Conservation (phyloP, 1,140 invertebrate species). For the Lithobius niger region DNA sequence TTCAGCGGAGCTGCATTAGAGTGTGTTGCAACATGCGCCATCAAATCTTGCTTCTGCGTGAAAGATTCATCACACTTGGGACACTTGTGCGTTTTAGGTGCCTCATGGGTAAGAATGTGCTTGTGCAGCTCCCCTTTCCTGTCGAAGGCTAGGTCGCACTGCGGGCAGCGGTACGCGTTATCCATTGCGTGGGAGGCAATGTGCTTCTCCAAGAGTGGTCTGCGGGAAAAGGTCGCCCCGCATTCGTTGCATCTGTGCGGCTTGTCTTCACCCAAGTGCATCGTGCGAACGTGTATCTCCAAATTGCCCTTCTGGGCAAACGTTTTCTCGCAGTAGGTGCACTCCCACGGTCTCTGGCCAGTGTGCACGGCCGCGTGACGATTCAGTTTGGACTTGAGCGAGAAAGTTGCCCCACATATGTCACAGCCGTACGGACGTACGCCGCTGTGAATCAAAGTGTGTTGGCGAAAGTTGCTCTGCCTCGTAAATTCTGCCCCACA, state of each 20-base stretch:
- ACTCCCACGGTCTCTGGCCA: background rate
- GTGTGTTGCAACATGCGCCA: background rate
- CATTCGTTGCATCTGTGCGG: background rate
- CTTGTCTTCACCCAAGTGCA: background rate
- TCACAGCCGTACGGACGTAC: background rate
- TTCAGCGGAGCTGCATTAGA: no score
- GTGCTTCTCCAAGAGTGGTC: background rate
- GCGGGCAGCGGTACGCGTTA: background rate
- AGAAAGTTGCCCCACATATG: background rate
- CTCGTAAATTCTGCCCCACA: no score
- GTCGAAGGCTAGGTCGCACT: background rate
- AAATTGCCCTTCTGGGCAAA: background rate
- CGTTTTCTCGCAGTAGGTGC: background rate
- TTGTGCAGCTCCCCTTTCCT: background rate
- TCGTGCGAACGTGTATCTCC: background rate
- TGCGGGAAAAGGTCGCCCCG: background rate
- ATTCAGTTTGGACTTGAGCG: background rate
- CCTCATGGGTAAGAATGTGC: background rate
- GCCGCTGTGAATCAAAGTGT: no score
- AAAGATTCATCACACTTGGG: background rate
- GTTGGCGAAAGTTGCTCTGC: no score
- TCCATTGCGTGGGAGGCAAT: background rate
- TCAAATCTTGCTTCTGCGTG: background rate
- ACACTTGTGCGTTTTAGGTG: background rate
- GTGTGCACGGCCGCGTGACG: background rate